Percentiles rank a stretch among this genome's conserved stretches.
phyloP scores from a whole-genome alignment of 2,113 vertebrate genomes.

The Guaruba guarouba region DNA sequence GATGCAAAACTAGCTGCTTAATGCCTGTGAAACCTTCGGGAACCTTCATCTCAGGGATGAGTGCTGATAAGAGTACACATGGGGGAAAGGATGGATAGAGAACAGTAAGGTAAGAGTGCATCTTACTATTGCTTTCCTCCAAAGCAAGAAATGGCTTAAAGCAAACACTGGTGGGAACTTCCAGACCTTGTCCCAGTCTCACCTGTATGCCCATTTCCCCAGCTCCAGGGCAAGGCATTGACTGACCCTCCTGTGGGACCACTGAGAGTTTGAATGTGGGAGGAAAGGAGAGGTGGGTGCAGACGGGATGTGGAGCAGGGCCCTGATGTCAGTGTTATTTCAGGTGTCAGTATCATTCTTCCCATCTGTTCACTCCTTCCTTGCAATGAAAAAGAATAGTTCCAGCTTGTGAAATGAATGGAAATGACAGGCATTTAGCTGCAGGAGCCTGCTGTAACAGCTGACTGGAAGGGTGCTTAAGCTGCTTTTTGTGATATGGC shows the following conservation, averaged over 20 bases:
- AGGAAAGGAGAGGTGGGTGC: not conserved
- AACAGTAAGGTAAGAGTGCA: not conserved
- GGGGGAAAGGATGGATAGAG: not conserved
- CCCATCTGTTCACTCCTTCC: not conserved
- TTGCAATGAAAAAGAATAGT: not conserved
- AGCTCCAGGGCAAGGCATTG: not conserved
- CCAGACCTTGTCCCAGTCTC: not conserved
- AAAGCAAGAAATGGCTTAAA: not conserved
- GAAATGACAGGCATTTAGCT: not conserved
- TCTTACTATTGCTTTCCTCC: not conserved
- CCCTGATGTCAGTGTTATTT: not conserved
- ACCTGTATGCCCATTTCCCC: not conserved
- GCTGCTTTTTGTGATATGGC: not conserved
- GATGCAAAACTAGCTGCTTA: not conserved
- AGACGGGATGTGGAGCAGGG: rapidly evolving
- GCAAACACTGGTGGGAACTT: not conserved
- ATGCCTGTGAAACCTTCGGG: not conserved
- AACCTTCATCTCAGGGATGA: not conserved
- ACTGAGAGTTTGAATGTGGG: not conserved
- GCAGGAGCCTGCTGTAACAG: not conserved
- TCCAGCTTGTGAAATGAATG: not conserved
- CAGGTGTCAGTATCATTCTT: not conserved
- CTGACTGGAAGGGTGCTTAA: not conserved
- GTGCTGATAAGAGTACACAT: not conserved
- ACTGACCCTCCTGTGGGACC: not conserved